Percentiles rank a stretch among this genome's conserved stretches.
Evolutionary conservation across 2,797 vertebrate species (phyloP).

Genomic region (Neostethus bicornis): DNA sequence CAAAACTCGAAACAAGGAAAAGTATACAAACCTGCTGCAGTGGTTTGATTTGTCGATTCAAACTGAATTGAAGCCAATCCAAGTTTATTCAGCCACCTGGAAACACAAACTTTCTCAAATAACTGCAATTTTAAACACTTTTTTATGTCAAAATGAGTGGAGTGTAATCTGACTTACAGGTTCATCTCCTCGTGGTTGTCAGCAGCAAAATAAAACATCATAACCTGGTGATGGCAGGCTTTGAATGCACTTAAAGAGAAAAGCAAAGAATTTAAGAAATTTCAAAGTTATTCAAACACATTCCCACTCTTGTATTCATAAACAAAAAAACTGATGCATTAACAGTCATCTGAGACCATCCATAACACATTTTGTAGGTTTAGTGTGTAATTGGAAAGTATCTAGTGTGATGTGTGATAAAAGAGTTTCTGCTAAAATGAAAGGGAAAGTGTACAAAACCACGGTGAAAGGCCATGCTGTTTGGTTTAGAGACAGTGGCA

Average conservation of each 20-base stretch:
- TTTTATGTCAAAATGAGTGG: background rate
- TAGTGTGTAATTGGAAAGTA: too few relatives aligned
- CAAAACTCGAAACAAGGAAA: too few relatives aligned
- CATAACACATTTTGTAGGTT: background rate
- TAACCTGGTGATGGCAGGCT: constrained; percentile 93
- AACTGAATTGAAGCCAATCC: constrained; percentile 89
- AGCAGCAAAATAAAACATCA: constrained; percentile 97
- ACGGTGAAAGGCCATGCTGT: too few relatives aligned
- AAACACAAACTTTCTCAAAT: constrained; percentile 15
- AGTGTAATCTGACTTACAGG: constrained; percentile 80
- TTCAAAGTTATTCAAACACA: background rate
- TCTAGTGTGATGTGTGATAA: too few relatives aligned
- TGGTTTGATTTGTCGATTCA: constrained; percentile 74
- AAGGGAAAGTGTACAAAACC: too few relatives aligned
- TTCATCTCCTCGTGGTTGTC: constrained; percentile 94
- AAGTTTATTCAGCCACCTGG: constrained; percentile 95
- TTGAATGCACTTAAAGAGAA: constrained; percentile 88
- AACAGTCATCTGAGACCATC: background rate
- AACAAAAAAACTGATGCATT: background rate
- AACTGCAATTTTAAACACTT: background rate
- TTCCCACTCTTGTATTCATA: background rate
- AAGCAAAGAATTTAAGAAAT: background rate
- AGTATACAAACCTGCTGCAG: constrained; percentile 50
- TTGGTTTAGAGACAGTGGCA: too few relatives aligned
- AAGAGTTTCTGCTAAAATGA: too few relatives aligned